Evolutionary conservation across 2,797 vertebrate species (phyloP).

Genomic region (Podarcis siculus): DNA sequence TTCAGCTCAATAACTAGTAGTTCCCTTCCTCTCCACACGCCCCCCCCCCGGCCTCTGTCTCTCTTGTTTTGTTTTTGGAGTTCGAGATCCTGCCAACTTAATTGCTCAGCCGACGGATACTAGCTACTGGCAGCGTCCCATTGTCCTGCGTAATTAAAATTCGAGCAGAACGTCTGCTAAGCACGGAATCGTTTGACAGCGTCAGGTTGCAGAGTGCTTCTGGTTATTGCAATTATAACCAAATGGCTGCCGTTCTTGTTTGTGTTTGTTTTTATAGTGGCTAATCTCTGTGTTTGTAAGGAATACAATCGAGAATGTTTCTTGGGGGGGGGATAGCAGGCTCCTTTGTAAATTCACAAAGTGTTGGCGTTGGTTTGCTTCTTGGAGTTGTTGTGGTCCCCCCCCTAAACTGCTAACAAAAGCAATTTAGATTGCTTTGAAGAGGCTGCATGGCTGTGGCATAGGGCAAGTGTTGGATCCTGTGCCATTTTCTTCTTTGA

Average conservation of each 20-base stretch:
- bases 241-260: neutral
- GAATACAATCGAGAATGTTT: neutral
- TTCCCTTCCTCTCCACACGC: no score
- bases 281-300: rapidly evolving
- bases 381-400: neutral
- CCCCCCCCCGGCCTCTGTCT: constrained; percentile 23
- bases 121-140: constrained; percentile 34
- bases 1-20: constrained; percentile 21
- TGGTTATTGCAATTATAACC: constrained; percentile 15
- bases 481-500: neutral
- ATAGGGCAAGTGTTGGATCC: neutral
- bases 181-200: neutral
- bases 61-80: neutral
- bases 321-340: neutral
- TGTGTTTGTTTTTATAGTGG: neutral
- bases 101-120: constrained; percentile 29
- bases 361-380: constrained; percentile 7
- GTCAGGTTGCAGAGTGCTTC: constrained; percentile 29
- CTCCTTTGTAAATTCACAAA: constrained; percentile 18
- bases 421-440: neutral
- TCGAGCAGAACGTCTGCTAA: neutral
- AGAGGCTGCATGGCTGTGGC: neutral
- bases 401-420: neutral
- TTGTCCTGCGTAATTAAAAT: neutral
- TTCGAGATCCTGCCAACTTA: constrained; percentile 1